Evolutionary conservation across 2,797 vertebrate species (phyloP), one percentile per base, ranked within the genome.

Genomic region (Spea hammondii): DNA sequence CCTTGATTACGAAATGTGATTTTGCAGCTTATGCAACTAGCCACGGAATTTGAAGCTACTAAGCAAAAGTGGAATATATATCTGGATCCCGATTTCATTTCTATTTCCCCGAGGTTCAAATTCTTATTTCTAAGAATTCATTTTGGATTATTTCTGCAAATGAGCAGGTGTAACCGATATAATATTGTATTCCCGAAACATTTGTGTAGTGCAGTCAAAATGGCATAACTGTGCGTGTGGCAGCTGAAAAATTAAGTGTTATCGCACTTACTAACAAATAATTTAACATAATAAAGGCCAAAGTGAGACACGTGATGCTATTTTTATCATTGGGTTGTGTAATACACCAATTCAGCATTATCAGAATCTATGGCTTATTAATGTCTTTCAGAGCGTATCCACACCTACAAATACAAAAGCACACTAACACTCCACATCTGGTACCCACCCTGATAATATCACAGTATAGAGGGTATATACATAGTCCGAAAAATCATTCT

Each of bases 231-330:
- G 74, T 50, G 73, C 59, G 69, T 65, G 60, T 55, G 73, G 54
- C 55, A 57, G 51, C 59, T 62, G 50, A 55, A 68, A 55, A 77
- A 49, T 54, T 45, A 69, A 68, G 74, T 77, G 79, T 76, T 77
- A 76, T 77, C 64, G 13, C 74, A 81, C 60, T 48, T 78, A 72
- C 47, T 50, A 72, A 54, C 49, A 51, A 72, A 66, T 50, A 65
- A 77, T 62, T 53, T 65, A 60, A 50, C 47, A 5, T 50, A 64
- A 47, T 74, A 60, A 64, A 32, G 51, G 13, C 32, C 65, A 48
- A 57, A 51, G 59, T 74, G 47, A 10, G 46, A 71, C 73, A 76
- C 79, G 8, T 8, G 45, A 11, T 66, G 32, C 79, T 62, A 81
- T 76, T 81, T 77, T 62, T 62, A 67, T 32, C 49, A 8, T 14